Percentiles rank a stretch among this genome's conserved stretches.
phyloP scores from a whole-genome alignment of 2,888 invertebrate species.

The Apamea sordens region DNA sequence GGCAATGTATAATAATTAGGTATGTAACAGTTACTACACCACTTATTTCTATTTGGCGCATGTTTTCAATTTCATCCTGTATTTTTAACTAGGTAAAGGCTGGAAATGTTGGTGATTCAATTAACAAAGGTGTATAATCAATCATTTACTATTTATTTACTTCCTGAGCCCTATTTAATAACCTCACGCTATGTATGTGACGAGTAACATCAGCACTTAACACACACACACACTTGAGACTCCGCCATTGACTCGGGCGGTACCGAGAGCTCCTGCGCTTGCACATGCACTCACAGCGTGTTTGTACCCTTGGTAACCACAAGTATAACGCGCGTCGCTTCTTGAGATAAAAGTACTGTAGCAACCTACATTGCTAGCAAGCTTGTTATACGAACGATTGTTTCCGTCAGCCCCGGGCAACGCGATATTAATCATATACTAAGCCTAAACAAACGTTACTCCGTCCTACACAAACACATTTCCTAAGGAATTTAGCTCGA shows the following conservation, averaged over 20 bases:
- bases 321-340: not conserved
- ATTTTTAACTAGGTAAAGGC: not conserved
- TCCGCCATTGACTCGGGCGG: too few relatives aligned
- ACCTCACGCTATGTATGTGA: too few relatives aligned
- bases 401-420: slow-evolving; percentile 26
- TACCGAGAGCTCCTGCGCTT: not conserved
- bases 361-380: slow-evolving; percentile 9
- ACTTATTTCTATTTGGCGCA: not conserved
- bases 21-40: not conserved
- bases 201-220: too few relatives aligned
- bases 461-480: slow-evolving; percentile 60
- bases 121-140: not conserved
- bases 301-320: not conserved
- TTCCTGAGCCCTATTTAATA: not conserved
- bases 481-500: slow-evolving; percentile 41
- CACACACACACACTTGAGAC: too few relatives aligned
- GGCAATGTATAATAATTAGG: not conserved
- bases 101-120: not conserved
- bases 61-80: not conserved
- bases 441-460: slow-evolving; percentile 57
- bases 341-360: not conserved
- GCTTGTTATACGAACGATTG: slow-evolving; percentile 42
- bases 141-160: not conserved
- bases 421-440: slow-evolving; percentile 59
- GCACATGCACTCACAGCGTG: not conserved